A percentile compares a stretch with the other conserved stretches of the same genome.
Evolutionary conservation across 2,888 invertebrate genomes (phyloP).

Genomic region (Pharmacophagus antenor): DNA sequence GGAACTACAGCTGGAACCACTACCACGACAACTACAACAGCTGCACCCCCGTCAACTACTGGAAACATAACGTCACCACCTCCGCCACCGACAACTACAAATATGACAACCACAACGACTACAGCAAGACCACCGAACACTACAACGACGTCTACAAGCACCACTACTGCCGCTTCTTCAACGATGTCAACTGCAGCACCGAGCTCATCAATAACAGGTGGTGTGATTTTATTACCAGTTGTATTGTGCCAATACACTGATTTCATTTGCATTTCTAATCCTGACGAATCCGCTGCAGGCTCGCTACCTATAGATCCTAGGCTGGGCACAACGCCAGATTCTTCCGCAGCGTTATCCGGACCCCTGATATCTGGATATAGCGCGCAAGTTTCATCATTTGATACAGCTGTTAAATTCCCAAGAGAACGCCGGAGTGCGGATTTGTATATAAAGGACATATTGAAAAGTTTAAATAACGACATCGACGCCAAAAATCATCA

Average conservation of each 20-base stretch:
- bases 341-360: conserved; percentile 53
- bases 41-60: conserved; percentile 33
- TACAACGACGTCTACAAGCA: conserved; percentile 35
- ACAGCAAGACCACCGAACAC: conserved; percentile 34
- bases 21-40: conserved; percentile 29
- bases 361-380: conserved; percentile 59
- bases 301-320: conserved; percentile 72
- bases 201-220: conserved; percentile 46
- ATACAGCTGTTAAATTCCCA: conserved; percentile 66
- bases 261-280: conserved; percentile 70
- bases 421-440: conserved; percentile 54
- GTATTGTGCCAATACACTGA: conserved; percentile 68
- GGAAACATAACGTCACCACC: conserved; percentile 31
- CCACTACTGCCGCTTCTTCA: conserved; percentile 33
- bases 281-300: conserved; percentile 65
- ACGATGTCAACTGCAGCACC: conserved; percentile 27
- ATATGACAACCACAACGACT: conserved; percentile 33
- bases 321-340: conserved; percentile 64
- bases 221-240: conserved; percentile 58
- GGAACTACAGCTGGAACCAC: conserved; percentile 35
- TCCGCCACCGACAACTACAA: conserved; percentile 35
- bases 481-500: conserved; percentile 40
- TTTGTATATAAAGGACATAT: conserved; percentile 28
- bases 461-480: conserved; percentile 19
- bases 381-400: conserved; percentile 54